Evolutionary conservation across 2,113 vertebrate genomes (phyloP).

Genomic region (Uria aalge): DNA sequence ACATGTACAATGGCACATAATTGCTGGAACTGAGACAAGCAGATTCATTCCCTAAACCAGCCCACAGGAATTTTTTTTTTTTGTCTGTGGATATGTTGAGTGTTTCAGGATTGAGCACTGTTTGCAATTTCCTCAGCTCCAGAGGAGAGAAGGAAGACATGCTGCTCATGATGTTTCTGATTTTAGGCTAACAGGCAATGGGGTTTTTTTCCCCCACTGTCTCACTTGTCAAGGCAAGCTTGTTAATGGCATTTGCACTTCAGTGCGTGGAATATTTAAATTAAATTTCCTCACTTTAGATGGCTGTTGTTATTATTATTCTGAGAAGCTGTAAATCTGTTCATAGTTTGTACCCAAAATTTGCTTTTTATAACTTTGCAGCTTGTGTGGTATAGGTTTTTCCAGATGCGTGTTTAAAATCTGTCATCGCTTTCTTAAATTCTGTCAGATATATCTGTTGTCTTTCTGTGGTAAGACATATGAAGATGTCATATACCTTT

Average conservation of each 20-base stretch:
- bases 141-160: not conserved
- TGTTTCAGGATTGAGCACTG: not conserved
- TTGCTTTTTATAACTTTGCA: not conserved
- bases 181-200: not conserved
- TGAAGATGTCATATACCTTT: not conserved
- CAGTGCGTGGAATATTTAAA: not conserved
- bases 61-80: not conserved
- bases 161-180: not conserved
- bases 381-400: not conserved
- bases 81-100: not conserved
- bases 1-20: not conserved
- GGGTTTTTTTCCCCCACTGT: not conserved
- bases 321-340: not conserved
- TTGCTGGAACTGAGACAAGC: not conserved
- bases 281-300: not conserved
- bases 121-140: not conserved
- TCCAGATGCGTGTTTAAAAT: not conserved
- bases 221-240: not conserved
- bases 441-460: not conserved
- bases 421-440: not conserved
- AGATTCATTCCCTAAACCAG: not conserved
- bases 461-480: not conserved
- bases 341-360: not conserved
- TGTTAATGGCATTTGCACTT: not conserved
- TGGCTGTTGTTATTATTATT: not conserved